phyloP scores from a whole-genome alignment of 53 echinoderm and acorn worm genomes.

The Paracentrotus lividus region DNA sequence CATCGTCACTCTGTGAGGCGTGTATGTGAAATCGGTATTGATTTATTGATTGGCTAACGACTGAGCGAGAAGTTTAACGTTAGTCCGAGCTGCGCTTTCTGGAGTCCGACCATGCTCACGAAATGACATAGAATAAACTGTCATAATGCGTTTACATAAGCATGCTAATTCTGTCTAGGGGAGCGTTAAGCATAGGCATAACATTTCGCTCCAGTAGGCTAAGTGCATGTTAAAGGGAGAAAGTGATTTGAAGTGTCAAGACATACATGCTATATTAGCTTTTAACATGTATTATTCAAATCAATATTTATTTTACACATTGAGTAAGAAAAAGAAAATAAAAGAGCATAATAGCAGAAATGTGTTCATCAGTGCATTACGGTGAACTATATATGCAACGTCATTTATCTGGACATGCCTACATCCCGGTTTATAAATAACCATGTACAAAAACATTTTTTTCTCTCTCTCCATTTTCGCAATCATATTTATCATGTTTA shows the following conservation, averaged over 20 bases:
- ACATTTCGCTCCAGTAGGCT: slow-evolving; percentile 9
- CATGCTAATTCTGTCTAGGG: background rate
- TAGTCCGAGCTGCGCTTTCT: slow-evolving; percentile 7
- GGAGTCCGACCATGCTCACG: background rate
- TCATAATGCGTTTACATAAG: slow-evolving; percentile 47
- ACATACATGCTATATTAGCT: background rate
- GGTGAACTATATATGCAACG: too few species aligned
- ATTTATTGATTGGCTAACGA: slow-evolving; percentile 38
- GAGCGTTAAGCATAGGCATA: slow-evolving; percentile 6
- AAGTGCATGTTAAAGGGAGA: slow-evolving; percentile 43
- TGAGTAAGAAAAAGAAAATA: background rate
- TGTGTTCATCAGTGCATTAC: too few species aligned
- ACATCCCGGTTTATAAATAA: background rate
- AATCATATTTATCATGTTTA: background rate
- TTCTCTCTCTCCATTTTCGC: background rate
- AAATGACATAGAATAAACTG: slow-evolving; percentile 16
- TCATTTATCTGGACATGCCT: too few species aligned
- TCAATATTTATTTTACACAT: slow-evolving; percentile 1
- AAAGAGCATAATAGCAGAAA: too few species aligned
- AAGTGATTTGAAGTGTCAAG: background rate
- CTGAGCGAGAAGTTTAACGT: slow-evolving; percentile 1
- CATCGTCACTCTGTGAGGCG: slow-evolving; percentile 17
- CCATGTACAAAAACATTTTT: background rate
- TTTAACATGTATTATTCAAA: background rate
- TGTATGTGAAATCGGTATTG: slow-evolving; percentile 43